Evolutionary conservation across 1,140 invertebrate genomes (phyloP).

Genomic region (Mya arenaria): DNA sequence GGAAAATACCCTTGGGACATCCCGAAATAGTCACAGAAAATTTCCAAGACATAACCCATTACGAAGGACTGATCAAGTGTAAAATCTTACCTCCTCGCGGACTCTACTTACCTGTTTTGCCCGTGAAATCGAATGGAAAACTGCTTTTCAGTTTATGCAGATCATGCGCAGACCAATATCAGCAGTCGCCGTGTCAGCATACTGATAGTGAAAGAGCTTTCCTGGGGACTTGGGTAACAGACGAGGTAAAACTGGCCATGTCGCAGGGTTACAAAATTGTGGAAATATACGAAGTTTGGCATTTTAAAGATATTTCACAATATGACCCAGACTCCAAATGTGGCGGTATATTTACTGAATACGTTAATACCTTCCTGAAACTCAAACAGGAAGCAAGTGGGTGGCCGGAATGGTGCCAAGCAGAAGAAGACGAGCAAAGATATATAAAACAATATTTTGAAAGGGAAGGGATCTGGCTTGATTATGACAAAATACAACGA

Average conservation of each 20-base stretch:
- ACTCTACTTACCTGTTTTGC: constrained; percentile 21
- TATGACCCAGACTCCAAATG: background rate
- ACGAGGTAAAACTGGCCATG: background rate
- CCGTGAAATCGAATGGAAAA: background rate
- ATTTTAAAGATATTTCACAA: background rate
- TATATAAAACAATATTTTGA: constrained; percentile 64
- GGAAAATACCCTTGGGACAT: background rate
- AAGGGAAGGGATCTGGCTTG: constrained; percentile 75
- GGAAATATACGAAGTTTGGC: constrained; percentile 13
- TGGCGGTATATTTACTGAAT: constrained; percentile 31
- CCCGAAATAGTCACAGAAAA: constrained; percentile 2
- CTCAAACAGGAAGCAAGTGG: constrained; percentile 59
- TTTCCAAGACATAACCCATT: background rate
- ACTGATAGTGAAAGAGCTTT: constrained; percentile 1
- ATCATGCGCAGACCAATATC: background rate
- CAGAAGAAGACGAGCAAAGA: constrained; percentile 30
- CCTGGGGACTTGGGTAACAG: background rate
- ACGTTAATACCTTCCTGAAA: constrained; percentile 61
- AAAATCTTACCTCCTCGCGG: constrained; percentile 3
- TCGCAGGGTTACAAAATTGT: background rate
- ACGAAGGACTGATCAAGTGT: constrained; percentile 22
- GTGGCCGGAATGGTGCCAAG: constrained; percentile 44
- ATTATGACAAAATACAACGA: constrained; percentile 70
- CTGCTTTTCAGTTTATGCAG: constrained; percentile 6
- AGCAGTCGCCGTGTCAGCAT: background rate